Evolutionary conservation across 2,888 invertebrate genomes (phyloP).

Genomic region (Synergus gifuensis): DNA sequence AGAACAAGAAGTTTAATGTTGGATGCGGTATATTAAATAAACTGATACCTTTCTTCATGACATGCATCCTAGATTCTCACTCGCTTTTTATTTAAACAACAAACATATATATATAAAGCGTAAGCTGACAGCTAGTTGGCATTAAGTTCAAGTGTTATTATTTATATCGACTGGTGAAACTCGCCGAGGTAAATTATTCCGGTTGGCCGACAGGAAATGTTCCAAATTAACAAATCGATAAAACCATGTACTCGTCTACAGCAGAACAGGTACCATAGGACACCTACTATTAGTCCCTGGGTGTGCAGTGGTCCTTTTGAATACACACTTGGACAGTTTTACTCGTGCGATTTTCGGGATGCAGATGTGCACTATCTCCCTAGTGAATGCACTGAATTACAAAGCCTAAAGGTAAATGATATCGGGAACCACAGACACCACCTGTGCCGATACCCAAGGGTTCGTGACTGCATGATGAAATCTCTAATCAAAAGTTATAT

Average conservation of each 20-base stretch:
- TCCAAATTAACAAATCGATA: constrained; percentile 32
- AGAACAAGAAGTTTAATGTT: constrained; percentile 4
- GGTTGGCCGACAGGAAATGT: constrained; percentile 9
- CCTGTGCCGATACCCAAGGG: constrained; percentile 29
- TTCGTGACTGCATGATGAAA: constrained; percentile 26
- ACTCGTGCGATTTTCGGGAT: constrained; percentile 26
- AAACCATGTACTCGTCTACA: neutral
- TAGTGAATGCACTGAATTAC: neutral
- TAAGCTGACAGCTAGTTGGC: constrained; percentile 1
- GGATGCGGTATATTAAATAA: constrained; percentile 3
- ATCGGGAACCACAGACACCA: constrained; percentile 14
- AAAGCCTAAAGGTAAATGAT: constrained; percentile 20
- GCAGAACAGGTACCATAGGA: neutral
- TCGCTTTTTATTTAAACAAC: constrained; percentile 13
- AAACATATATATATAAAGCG: neutral
- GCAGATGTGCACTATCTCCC: constrained; percentile 19
- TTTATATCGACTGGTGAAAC: constrained; percentile 3
- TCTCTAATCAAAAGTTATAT: neutral
- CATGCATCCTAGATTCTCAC: neutral
- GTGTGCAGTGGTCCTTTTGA: neutral
- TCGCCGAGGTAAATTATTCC: constrained; percentile 10
- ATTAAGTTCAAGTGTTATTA: constrained; percentile 17
- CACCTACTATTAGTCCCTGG: constrained; percentile 23
- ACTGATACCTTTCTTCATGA: neutral
- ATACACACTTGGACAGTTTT: neutral